Evolutionary conservation across 2,888 invertebrate species (phyloP).

Genomic region (Chrysolina haemoptera): DNA sequence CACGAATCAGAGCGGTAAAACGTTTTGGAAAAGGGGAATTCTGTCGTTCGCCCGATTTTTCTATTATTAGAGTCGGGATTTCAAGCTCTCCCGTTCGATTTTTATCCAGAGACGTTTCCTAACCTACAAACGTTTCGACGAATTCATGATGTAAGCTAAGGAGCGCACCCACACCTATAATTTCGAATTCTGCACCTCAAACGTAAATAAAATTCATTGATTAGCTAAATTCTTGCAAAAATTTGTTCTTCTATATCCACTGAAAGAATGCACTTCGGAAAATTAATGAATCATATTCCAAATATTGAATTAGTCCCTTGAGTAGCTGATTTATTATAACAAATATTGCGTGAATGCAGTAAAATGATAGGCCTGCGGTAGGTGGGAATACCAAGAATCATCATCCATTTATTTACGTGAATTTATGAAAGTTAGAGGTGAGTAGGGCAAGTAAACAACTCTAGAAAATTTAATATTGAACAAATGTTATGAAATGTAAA

Average conservation of each 20-base stretch:
- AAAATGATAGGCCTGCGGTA: not conserved
- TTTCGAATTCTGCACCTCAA: not conserved
- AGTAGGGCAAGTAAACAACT: not conserved
- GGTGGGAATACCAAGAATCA: not conserved
- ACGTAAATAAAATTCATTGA: not conserved
- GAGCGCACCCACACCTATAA: conserved; percentile 18
- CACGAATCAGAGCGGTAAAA: not conserved
- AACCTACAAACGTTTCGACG: conserved; percentile 10
- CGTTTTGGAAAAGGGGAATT: not conserved
- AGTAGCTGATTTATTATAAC: not conserved
- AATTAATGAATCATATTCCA: not conserved
- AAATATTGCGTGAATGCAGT: not conserved
- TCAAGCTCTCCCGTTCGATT: conserved; percentile 13
- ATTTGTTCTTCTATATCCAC: not conserved
- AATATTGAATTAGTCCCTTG: not conserved
- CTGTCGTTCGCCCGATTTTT: not conserved
- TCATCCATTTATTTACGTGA: conserved; percentile 13
- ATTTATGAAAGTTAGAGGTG: not conserved
- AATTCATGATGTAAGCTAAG: conserved; percentile 11
- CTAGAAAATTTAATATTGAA: no score
- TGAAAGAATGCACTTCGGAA: not conserved
- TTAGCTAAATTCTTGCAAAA: not conserved
- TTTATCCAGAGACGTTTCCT: conserved; percentile 15
- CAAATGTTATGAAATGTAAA: not conserved
- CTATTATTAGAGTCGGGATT: conserved; percentile 19